A percentile compares a stretch with the other conserved stretches of the same genome.
Evolutionary conservation across 2,888 invertebrate genomes (phyloP).

Genomic region (Tortrix viridana): DNA sequence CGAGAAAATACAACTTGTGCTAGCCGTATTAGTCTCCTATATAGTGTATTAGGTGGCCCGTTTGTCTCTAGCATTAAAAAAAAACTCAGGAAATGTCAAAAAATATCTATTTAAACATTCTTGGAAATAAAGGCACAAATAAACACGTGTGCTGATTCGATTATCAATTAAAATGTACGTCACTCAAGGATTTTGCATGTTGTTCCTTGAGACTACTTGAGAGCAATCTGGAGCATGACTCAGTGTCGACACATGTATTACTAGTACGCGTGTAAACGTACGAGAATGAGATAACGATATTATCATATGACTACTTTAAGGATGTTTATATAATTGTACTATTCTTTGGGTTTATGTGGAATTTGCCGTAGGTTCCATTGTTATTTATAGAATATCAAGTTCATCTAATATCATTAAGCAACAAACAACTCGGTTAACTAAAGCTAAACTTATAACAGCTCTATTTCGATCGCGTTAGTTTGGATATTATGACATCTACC

Average conservation of each 20-base stretch:
- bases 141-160: neutral
- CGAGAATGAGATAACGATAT: conserved; percentile 13
- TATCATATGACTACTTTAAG: conserved; percentile 12
- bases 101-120: too few relatives aligned
- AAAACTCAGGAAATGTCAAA: too few relatives aligned
- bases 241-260: conserved; percentile 4
- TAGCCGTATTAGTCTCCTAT: too few relatives aligned
- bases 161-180: conserved; percentile 24
- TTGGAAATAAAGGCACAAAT: neutral
- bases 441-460: neutral
- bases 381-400: too few relatives aligned
- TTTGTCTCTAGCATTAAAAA: too few relatives aligned
- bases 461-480: conserved; percentile 9
- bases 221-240: conserved; percentile 18
- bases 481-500: neutral
- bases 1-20: too few relatives aligned
- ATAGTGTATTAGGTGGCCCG: too few relatives aligned
- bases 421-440: neutral
- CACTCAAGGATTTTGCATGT: conserved; percentile 22
- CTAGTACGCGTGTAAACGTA: neutral
- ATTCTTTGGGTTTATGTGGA: neutral
- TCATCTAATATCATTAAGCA: too few relatives aligned
- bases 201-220: conserved; percentile 20
- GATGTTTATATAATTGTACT: neutral
- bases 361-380: too few relatives aligned